Evolutionary conservation across 2,888 invertebrate genomes (phyloP), one percentile per base, ranked within the genome.

Genomic region (Globia sparganii): DNA sequence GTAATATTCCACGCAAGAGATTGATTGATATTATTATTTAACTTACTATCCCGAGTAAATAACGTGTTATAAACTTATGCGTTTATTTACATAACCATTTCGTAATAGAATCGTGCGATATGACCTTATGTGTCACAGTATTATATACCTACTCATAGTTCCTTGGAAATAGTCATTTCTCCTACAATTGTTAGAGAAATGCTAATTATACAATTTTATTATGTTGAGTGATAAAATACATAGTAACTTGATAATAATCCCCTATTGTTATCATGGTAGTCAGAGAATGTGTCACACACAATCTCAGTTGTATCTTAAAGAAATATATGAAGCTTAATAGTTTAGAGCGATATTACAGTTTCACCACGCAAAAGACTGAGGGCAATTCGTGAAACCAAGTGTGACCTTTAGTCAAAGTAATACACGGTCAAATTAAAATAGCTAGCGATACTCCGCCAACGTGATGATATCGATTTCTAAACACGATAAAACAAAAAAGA

Each of bases 1-100:
- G 90, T 83, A 89, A 86, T 84, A 86, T 89, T 89, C 89, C 89
- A 86, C 77, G 28, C 72, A 34, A 84, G 80, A 86, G 78, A 81
- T 85, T 81, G 72, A 84, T 77, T 85, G 77, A 88, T 88, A 85
- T 73, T 83, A 83, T 71, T 85, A 81, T 76, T 87, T 59, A 77
- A 85, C 72, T 77, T 65, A 73, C 75, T 81, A 80, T 82, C 80
- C 80, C 59, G 70, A 75, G 84, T 85, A 87, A 88, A 88, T 83
- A 88, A 80, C 81, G 80, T 74, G 80, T 65, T 75, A 75, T 46
- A 66, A 69, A 79, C 65, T 49, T 74, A 78, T 58, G 72, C 80
- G 62, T 74, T 66, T 79, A 78, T 80, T 87, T 85, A 86, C 85
- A 65, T 81, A 78, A 81, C 37, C 46, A 78, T 80, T 83, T 80